phyloP scores from a whole-genome alignment of 2,113 vertebrate species.

The Taxidea taxus region DNA sequence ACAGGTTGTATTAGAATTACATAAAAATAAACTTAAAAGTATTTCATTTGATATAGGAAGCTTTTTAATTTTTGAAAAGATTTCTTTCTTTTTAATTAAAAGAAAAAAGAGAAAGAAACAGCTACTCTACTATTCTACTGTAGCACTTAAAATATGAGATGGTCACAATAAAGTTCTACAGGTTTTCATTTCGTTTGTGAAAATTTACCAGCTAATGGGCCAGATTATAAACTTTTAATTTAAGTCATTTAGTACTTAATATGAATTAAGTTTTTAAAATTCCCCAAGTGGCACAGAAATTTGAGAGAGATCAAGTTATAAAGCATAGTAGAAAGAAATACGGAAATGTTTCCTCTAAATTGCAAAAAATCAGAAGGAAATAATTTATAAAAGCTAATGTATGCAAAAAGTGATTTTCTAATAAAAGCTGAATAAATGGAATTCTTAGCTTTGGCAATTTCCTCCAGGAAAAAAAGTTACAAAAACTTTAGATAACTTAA shows the following conservation, averaged over 20 bases:
- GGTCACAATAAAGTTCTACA: neutral
- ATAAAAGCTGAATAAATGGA: neutral
- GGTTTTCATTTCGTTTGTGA: neutral
- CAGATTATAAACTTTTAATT: neutral
- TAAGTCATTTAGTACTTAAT: neutral
- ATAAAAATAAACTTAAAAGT: neutral
- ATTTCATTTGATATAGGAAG: neutral
- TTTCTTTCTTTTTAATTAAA: slow-evolving; percentile 20
- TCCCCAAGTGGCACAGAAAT: neutral
- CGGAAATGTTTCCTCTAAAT: neutral
- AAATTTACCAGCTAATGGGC: neutral
- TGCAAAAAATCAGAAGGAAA: neutral
- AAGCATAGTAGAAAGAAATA: neutral
- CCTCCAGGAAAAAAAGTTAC: neutral
- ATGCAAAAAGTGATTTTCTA: neutral
- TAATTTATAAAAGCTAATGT: neutral
- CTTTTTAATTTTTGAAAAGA: slow-evolving; percentile 41
- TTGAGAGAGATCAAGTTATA: neutral
- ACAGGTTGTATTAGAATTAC: neutral
- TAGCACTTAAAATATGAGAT: neutral
- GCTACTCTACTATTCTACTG: too few relatives aligned
- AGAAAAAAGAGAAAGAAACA: neutral
- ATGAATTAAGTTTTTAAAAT: slow-evolving; percentile 7
- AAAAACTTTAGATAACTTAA: neutral
- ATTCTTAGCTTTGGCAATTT: neutral